Base-by-base conservation (phyloP, 2,888 invertebrate species). In the Cryptus viduatorius region DNA sequence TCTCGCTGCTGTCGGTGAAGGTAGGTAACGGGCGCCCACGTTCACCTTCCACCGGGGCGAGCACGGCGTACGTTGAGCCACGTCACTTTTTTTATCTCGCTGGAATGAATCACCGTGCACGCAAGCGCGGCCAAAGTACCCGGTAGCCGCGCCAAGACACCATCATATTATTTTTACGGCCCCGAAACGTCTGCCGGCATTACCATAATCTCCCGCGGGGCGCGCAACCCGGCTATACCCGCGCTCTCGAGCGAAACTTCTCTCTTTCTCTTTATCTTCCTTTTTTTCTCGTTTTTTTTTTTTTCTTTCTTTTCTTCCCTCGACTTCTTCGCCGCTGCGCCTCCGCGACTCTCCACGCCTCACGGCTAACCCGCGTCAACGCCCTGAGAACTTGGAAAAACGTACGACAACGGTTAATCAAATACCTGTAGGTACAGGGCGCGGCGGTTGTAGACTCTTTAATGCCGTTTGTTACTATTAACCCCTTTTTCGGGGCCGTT, bases 151-250 rank as follows among this genome's bases (percentile, higher is more conserved):
- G 89, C 89, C 88, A 87, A 88, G 89, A 89, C 90, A 91, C 89
- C 90, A 89, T 89, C 90, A 88, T 91, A 92, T 91, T 91, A 92
- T 91, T 92, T 92, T 92, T 92, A 92, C 91, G 90, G 90, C 87
- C 91, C 91, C 91, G 89, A 92, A 92, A 92, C 90, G 92, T 91
- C 91, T 89, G 90, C 89, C 86, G 86, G 88, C 88, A 91, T 92
- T 92, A 92, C 90, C 91, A 92, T 92, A 92, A 91, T 92, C 91
- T 92, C 90, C 88, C 87, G 83, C 88, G 87, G 89, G 86, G 56
- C 56, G 79, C 76, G 79, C 76, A 83, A 82, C 83, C 79, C 86
- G 72, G 78, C 84, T 81, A 78, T 84, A 79, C 80, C 77, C 83
- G 65, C 76, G 75, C 79, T 85, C 81, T 86, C 73, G 65, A 75